A percentile compares a stretch with the other conserved stretches of the same genome.
These are phyloP conservation scores for Panthera leo DNA, from an alignment of 2,113 vertebrate species.

Conservation along the genomic window DNA sequence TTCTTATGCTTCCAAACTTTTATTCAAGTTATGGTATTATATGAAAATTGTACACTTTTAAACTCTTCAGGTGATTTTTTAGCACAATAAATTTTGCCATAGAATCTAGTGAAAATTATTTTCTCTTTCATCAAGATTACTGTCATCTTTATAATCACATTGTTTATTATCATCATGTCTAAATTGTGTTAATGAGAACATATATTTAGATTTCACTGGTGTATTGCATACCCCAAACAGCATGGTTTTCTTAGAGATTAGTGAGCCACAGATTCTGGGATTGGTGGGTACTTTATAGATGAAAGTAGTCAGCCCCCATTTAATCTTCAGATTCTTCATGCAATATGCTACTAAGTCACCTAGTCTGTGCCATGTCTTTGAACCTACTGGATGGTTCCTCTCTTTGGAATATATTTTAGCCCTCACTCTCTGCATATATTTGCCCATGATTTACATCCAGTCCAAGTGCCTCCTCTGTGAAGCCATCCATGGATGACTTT, in stretches of 20 bases:
- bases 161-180: background rate
- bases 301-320: background rate
- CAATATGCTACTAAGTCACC: background rate
- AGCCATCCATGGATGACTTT: background rate
- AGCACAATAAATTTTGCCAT: background rate
- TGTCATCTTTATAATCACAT: background rate
- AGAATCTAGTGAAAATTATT: background rate
- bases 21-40: background rate
- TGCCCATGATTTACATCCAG: background rate
- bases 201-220: background rate
- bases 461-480: background rate
- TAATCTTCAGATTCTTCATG: background rate
- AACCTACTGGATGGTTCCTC: background rate
- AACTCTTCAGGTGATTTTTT: background rate
- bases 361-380: background rate
- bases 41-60: background rate
- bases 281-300: background rate
- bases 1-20: background rate
- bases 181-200: background rate
- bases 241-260: background rate
- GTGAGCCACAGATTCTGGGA: background rate
- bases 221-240: fast-evolving
- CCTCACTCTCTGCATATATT: background rate
- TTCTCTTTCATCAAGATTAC: background rate
- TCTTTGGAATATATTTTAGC: background rate